Evolutionary conservation across 2,888 invertebrate species (phyloP).

Genomic region (Zaprionus lineosus): DNA sequence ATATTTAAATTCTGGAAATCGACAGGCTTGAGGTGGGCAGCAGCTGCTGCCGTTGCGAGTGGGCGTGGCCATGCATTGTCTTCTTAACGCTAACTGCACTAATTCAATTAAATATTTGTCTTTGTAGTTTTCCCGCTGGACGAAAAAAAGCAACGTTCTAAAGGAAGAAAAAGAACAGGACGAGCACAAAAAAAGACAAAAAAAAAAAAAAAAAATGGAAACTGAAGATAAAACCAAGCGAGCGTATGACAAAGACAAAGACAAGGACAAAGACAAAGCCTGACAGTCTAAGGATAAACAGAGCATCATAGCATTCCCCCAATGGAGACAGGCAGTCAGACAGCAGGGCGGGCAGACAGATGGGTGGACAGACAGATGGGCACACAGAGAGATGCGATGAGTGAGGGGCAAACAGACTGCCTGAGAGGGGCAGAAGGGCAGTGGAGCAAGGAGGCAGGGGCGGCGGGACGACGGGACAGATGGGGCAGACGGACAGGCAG

Average conservation of each 20-base stretch:
- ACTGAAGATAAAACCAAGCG: conserved; percentile 45
- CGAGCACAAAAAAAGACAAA: conserved; percentile 18
- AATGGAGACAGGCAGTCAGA: conserved; percentile 9
- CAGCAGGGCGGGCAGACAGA: conserved; percentile 1
- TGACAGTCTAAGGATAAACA: conserved; percentile 46
- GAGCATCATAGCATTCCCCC: conserved; percentile 20
- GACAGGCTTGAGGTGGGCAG: conserved; percentile 12
- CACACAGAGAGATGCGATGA: too few relatives aligned
- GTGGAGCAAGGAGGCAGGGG: too few relatives aligned
- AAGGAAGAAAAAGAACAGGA: too few relatives aligned
- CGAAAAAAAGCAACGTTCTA: too few relatives aligned
- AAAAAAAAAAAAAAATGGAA: conserved; percentile 7
- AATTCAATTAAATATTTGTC: conserved; percentile 78
- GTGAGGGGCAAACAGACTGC: too few relatives aligned
- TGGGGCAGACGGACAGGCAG: conserved; percentile 15
- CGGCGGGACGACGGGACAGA: too few relatives aligned
- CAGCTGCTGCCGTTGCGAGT: conserved; percentile 4
- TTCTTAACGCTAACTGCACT: conserved; percentile 73
- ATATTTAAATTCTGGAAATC: conserved; percentile 66
- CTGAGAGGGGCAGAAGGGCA: too few relatives aligned
- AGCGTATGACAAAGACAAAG: conserved; percentile 54
- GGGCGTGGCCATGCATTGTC: conserved; percentile 58
- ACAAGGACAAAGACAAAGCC: conserved; percentile 32
- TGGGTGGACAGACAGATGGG: background rate
- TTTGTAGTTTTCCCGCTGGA: conserved; percentile 74